Percentiles rank a stretch among this genome's conserved stretches.
These are phyloP conservation scores for Nycteola revayana DNA, from an alignment of 2,888 invertebrate species.

Conservation along the genomic window DNA sequence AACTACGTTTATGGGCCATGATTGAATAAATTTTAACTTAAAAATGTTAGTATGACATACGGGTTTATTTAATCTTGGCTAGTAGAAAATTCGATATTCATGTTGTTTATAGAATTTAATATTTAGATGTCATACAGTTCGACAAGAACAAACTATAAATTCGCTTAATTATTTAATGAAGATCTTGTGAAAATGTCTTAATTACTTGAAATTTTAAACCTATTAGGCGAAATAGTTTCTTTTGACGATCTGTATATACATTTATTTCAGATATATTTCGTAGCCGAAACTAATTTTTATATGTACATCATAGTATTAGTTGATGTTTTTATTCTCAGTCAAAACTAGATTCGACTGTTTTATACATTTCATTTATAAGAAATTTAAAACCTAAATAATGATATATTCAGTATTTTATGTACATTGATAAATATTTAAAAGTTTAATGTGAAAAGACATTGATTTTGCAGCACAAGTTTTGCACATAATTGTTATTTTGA, in stretches of 20 bases:
- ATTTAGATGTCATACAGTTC: slow-evolving; percentile 24
- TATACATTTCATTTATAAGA: not conserved
- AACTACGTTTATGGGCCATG: slow-evolving; percentile 34
- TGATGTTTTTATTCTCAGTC: slow-evolving; percentile 5
- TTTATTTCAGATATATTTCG: slow-evolving; percentile 20
- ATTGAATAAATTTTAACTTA: slow-evolving; percentile 38
- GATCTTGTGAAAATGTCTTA: too few relatives aligned
- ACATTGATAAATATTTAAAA: not conserved
- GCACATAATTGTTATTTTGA: slow-evolving; percentile 30
- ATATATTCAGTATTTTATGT: not conserved
- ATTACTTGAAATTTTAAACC: too few relatives aligned
- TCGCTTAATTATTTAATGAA: too few relatives aligned
- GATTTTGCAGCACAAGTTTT: slow-evolving; percentile 28
- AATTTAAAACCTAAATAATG: too few relatives aligned
- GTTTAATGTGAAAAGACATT: slow-evolving; percentile 1
- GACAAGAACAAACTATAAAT: slow-evolving; percentile 13
- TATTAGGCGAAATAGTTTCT: slow-evolving; percentile 14
- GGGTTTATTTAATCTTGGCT: slow-evolving; percentile 37
- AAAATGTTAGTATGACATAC: slow-evolving; percentile 29
- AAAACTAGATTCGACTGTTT: not conserved
- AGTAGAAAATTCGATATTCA: slow-evolving; percentile 27
- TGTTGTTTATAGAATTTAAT: slow-evolving; percentile 21
- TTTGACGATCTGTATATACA: slow-evolving; percentile 19
- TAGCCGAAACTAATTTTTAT: slow-evolving; percentile 24
- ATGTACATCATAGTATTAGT: slow-evolving; percentile 14